Evolutionary conservation across 1,140 invertebrate species (phyloP).

Genomic region (Nautilus pompilius): DNA sequence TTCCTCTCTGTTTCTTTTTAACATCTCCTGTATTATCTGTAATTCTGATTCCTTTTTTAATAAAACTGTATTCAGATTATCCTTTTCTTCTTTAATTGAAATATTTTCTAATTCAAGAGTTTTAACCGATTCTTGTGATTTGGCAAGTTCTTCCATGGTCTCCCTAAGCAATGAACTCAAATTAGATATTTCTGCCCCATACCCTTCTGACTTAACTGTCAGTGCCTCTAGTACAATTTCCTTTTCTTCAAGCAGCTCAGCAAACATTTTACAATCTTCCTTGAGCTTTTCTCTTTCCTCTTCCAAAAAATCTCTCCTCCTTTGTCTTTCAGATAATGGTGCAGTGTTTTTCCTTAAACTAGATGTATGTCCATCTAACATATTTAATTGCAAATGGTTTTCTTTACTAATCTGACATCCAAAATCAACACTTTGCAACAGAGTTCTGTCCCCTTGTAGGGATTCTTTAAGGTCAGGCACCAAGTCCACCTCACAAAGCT

Average conservation of each 20-base stretch:
- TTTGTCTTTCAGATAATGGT: too few species aligned
- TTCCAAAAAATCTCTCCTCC: too few species aligned
- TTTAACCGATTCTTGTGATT: background rate
- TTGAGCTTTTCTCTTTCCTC: slow-evolving; percentile 14
- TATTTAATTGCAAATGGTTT: too few species aligned
- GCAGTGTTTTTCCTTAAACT: too few species aligned
- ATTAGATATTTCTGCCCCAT: background rate
- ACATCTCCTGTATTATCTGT: too few species aligned
- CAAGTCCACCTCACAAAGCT: too few species aligned
- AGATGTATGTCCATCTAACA: too few species aligned
- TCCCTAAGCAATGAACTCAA: slow-evolving; percentile 2
- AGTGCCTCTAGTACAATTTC: background rate
- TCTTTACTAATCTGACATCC: too few species aligned
- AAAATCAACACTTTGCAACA: too few species aligned
- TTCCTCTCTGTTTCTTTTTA: background rate
- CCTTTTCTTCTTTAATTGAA: background rate
- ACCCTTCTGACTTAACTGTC: background rate
- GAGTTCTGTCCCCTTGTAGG: too few species aligned
- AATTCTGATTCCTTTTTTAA: too few species aligned
- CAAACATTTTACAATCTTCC: slow-evolving; percentile 15
- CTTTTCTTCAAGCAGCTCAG: background rate
- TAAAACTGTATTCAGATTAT: background rate
- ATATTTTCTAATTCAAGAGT: slow-evolving; percentile 1
- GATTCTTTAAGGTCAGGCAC: too few species aligned
- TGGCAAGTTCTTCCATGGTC: slow-evolving; percentile 1